Evolutionary conservation across 2,797 vertebrate genomes (phyloP).

Genomic region (Pseudomugil tenellus): DNA sequence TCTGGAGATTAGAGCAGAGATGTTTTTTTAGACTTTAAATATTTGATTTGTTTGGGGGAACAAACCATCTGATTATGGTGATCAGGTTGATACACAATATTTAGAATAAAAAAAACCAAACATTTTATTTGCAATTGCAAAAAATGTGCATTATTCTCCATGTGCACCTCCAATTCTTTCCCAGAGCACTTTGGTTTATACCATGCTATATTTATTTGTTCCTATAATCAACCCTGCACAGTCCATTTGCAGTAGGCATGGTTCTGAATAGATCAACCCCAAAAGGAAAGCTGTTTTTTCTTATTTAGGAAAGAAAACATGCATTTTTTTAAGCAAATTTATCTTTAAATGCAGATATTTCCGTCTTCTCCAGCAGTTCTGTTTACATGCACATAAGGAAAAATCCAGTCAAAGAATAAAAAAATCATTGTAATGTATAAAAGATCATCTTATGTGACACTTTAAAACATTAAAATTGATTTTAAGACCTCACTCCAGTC

Average conservation of each 20-base stretch:
- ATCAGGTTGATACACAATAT: background rate
- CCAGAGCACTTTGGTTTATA: no score
- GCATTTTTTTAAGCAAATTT: background rate
- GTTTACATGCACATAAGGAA: background rate
- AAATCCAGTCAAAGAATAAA: background rate
- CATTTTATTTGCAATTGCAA: background rate
- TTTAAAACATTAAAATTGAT: background rate
- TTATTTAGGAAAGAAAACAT: background rate
- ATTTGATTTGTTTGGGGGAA: background rate
- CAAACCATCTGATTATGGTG: background rate
- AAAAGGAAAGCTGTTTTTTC: background rate
- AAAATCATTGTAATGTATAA: background rate
- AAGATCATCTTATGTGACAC: background rate
- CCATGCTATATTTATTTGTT: no score
- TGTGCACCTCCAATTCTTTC: no score
- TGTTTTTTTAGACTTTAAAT: background rate
- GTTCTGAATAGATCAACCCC: background rate
- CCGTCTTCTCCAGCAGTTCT: background rate
- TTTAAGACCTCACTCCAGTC: constrained; percentile 8
- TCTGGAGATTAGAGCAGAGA: no score
- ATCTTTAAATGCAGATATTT: background rate
- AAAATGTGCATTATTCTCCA: background rate
- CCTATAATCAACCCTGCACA: no score
- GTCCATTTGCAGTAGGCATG: no score
- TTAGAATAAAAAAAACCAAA: background rate